These are phyloP conservation scores for Sinocyclocheilus rhinocerous DNA, from an alignment of 2,113 vertebrate species.

Conservation along the genomic window DNA sequence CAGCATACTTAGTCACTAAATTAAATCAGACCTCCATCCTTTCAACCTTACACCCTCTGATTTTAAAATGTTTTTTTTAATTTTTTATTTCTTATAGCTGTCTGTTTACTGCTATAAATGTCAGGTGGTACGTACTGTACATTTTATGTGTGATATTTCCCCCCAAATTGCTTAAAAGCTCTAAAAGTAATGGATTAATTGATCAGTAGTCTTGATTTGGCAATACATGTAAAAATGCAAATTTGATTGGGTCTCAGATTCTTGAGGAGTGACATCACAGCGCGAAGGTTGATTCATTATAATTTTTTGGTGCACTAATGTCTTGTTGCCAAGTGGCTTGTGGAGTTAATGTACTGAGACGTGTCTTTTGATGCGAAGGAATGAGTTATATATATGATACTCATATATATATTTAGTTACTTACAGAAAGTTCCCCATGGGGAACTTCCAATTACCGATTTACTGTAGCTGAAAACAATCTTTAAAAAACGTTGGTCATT, in stretches of 20 bases:
- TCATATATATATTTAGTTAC: too few relatives aligned
- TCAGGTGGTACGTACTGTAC: background rate
- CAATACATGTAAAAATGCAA: background rate
- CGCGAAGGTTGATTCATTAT: constrained; percentile 65
- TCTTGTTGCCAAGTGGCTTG: constrained; percentile 56
- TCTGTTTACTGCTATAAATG: too few relatives aligned
- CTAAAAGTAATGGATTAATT: background rate
- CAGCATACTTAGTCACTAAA: too few relatives aligned
- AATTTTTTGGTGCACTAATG: constrained; percentile 62
- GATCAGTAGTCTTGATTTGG: background rate
- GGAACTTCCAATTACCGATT: background rate
- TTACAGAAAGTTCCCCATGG: too few relatives aligned
- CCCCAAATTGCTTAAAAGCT: background rate
- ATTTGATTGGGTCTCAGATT: constrained; percentile 51
- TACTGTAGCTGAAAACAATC: background rate
- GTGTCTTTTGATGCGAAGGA: constrained; percentile 11
- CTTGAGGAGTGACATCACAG: constrained; percentile 62
- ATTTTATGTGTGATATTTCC: background rate
- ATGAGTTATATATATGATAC: background rate
- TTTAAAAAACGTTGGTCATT: background rate
- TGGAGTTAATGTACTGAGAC: constrained; percentile 62
- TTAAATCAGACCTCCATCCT: too few relatives aligned
- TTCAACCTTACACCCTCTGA: too few relatives aligned
- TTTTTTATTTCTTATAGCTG: too few relatives aligned
- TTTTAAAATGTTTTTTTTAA: too few relatives aligned